Evolutionary conservation across 2,113 vertebrate species (phyloP).

Genomic region (Pionites leucogaster): DNA sequence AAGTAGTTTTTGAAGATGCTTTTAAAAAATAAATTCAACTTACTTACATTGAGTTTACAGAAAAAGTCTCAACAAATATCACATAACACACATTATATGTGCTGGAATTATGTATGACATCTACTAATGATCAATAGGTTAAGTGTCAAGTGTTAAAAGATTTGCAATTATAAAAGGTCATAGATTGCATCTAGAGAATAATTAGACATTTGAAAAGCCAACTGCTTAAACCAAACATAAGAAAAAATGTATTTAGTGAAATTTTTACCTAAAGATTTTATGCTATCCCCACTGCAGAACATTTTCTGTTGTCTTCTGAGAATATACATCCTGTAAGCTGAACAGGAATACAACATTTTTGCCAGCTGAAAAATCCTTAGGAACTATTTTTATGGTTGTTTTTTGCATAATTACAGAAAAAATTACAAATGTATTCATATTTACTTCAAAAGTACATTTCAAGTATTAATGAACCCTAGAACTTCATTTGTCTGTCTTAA

Average conservation of each 20-base stretch:
- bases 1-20: background rate
- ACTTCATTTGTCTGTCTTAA: background rate
- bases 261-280: background rate
- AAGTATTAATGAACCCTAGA: background rate
- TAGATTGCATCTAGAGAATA: background rate
- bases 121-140: background rate
- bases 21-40: background rate
- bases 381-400: background rate
- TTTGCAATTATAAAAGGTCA: slow-evolving; percentile 39
- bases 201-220: slow-evolving; percentile 2
- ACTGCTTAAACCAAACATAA: background rate
- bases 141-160: background rate
- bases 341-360: fast-evolving
- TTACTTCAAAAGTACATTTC: background rate
- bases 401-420: background rate
- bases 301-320: background rate
- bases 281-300: background rate
- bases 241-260: background rate
- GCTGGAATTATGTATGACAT: background rate
- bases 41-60: background rate
- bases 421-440: background rate
- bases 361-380: background rate
- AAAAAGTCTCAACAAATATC: background rate
- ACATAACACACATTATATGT: background rate
- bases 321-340: background rate